Conservation (phyloP, 2,113 vertebrate genomes). For the Cyphomyrus discorhynchus region DNA sequence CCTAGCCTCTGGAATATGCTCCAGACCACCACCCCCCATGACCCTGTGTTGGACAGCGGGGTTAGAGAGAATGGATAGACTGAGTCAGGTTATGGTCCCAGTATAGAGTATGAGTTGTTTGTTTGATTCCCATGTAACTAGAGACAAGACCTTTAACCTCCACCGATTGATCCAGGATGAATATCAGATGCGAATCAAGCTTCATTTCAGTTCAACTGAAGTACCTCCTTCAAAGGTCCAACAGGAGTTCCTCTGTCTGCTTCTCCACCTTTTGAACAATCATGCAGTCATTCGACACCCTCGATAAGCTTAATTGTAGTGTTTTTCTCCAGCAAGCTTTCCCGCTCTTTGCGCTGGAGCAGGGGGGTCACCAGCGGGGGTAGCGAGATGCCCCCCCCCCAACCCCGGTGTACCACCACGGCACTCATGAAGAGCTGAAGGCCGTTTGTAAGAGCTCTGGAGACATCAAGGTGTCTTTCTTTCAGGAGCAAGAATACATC, state of each 20-base stretch:
- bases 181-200: too few relatives aligned
- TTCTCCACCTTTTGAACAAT: neutral
- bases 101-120: neutral
- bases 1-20: neutral
- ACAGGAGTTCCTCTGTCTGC: neutral
- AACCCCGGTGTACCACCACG: slow-evolving; percentile 55
- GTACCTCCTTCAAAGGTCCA: neutral
- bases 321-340: neutral
- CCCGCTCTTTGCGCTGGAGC: slow-evolving; percentile 20
- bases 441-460: slow-evolving; percentile 78
- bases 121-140: neutral
- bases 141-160: too few relatives aligned
- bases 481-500: slow-evolving; percentile 76
- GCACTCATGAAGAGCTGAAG: slow-evolving; percentile 73
- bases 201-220: neutral
- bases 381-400: neutral
- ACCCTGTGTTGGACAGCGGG: neutral
- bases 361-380: slow-evolving; percentile 6
- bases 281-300: neutral
- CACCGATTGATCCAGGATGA: too few relatives aligned
- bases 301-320: neutral
- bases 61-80: too few relatives aligned
- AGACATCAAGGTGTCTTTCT: slow-evolving; percentile 80
- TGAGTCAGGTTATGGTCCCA: neutral
- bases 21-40: neutral